These are phyloP conservation scores for Hypanus sabinus DNA, from an alignment of 2,113 vertebrate genomes.

Conservation along the genomic window DNA sequence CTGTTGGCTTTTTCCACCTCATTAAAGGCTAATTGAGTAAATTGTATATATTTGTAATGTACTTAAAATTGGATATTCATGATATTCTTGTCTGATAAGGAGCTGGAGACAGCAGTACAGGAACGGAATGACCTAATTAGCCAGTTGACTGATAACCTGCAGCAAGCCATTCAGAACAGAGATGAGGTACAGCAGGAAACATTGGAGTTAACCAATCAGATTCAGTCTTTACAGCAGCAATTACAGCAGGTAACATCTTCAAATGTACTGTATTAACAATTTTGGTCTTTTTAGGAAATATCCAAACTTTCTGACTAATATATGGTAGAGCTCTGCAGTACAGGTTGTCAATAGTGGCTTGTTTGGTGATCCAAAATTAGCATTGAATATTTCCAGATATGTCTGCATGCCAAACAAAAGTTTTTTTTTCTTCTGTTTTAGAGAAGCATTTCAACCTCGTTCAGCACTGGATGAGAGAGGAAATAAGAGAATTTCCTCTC, in stretches of 20 bases:
- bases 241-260: constrained; percentile 59
- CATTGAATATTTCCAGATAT: neutral
- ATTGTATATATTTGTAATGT: neutral
- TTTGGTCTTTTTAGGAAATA: neutral
- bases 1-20: neutral
- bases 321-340: neutral
- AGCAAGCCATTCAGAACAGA: constrained; percentile 53
- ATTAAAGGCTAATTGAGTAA: neutral
- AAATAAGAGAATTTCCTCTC: neutral
- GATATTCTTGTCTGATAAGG: constrained; percentile 47
- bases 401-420: neutral
- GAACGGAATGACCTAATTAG: constrained; percentile 70
- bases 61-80: neutral
- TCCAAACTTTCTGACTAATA: too few species aligned
- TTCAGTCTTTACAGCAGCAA: constrained; percentile 64
- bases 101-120: constrained; percentile 60
- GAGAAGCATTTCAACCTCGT: neutral
- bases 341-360: neutral
- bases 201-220: constrained; percentile 53
- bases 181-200: constrained; percentile 65
- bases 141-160: constrained; percentile 62
- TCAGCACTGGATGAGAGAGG: too few species aligned
- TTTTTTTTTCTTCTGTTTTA: neutral
- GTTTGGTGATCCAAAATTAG: neutral
- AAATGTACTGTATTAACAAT: neutral